Conservation (phyloP, 2,888 invertebrate species). For the Pristionchus arcanus region DNA sequence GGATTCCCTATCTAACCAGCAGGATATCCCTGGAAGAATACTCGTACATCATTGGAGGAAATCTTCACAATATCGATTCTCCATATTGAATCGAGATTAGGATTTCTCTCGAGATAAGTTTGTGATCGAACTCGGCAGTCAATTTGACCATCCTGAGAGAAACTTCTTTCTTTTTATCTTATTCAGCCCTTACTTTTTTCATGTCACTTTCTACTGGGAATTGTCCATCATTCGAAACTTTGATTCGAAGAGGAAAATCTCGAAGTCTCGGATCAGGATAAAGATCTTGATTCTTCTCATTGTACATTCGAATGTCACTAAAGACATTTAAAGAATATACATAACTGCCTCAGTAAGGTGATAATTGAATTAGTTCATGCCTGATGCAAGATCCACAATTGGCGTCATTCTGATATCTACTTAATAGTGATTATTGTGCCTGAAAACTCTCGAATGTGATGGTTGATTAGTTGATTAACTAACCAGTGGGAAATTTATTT, state of each 20-base stretch:
- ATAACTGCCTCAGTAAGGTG: neutral
- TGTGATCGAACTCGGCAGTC: conserved; percentile 16
- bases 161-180: neutral
- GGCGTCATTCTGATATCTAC: neutral
- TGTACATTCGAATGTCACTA: conserved; percentile 7
- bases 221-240: neutral
- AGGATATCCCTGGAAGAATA: conserved; percentile 34
- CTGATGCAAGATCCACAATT: conserved; percentile 11
- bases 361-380: neutral
- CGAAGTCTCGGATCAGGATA: conserved; percentile 1
- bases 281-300: neutral
- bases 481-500: neutral
- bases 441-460: neutral
- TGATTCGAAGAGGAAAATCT: conserved; percentile 18
- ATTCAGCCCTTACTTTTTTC: neutral
- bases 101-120: conserved; percentile 20
- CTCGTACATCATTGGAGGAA: conserved; percentile 17
- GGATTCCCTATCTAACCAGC: neutral
- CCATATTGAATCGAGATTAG: neutral
- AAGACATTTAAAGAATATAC: neutral
- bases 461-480: neutral
- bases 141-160: neutral
- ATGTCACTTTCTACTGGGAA: conserved; percentile 23
- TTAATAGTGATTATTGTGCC: conserved; percentile 23
- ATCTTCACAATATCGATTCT: conserved; percentile 35